Evolutionary conservation across 2,797 vertebrate species (phyloP).

Genomic region (Peromyscus attwateri): DNA sequence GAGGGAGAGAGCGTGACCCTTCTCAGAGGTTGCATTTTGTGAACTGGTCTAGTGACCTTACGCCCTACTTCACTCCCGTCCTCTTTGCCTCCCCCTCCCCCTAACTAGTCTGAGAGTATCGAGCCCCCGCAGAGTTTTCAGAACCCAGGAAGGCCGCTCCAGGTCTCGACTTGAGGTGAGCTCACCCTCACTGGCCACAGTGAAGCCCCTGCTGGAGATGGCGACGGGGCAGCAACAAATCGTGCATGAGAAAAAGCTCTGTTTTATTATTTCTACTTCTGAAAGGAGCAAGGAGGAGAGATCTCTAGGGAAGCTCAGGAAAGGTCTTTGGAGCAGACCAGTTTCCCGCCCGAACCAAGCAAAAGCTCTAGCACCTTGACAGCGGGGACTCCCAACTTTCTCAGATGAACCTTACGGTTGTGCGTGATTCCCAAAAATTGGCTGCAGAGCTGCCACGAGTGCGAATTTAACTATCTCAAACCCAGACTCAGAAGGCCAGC

Average conservation of each 20-base stretch:
- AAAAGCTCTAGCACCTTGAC: background rate
- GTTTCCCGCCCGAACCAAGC: background rate
- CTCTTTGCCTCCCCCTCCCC: background rate
- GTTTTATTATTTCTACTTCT: constrained; percentile 36
- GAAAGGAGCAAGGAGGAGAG: background rate
- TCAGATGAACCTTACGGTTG: background rate
- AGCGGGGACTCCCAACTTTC: fast-evolving
- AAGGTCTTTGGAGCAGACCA: background rate
- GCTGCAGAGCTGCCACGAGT: background rate
- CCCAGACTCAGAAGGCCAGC: background rate
- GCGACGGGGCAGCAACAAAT: background rate
- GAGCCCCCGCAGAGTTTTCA: fast-evolving
- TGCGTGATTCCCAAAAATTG: fast-evolving
- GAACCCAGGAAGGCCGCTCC: background rate
- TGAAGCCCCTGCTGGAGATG: background rate
- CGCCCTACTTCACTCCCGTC: background rate
- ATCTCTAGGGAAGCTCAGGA: background rate
- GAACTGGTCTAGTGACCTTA: fast-evolving
- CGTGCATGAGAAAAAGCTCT: background rate
- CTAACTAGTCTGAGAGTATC: background rate
- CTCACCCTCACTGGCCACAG: fast-evolving
- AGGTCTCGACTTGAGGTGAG: fast-evolving
- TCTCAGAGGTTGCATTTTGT: background rate
- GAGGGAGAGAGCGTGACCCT: background rate
- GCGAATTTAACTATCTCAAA: background rate